Percentiles rank a stretch among this genome's conserved stretches.
Evolutionary conservation across 2,888 invertebrate species (phyloP).

Genomic region (Argynnis bischoffii): DNA sequence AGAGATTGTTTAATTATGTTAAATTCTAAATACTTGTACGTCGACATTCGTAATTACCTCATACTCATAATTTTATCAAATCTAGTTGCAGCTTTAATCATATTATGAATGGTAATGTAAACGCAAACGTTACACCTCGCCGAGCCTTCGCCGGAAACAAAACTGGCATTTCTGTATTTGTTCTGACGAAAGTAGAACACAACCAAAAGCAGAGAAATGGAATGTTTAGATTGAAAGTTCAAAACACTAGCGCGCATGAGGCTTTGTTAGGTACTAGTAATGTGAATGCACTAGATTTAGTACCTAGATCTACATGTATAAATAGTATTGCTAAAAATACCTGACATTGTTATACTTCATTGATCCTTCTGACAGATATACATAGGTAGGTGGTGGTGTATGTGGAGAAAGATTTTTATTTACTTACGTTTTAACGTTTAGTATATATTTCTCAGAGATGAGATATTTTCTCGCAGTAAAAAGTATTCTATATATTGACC

Average conservation of each 20-base stretch:
- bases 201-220: conserved; percentile 26
- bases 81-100: conserved; percentile 5
- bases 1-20: neutral
- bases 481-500: no score
- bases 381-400: no score
- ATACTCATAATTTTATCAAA: conserved; percentile 2
- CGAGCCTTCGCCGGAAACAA: conserved; percentile 20
- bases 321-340: neutral
- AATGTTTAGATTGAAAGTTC: conserved; percentile 30
- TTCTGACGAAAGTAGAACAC: conserved; percentile 29
- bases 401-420: no score
- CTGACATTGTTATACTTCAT: neutral
- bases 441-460: no score
- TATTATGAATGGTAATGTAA: neutral
- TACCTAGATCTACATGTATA: neutral
- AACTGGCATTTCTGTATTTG: conserved; percentile 18
- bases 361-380: no score
- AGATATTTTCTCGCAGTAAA: no score
- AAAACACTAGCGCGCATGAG: conserved; percentile 14
- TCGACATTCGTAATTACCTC: neutral
- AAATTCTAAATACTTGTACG: neutral
- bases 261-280: conserved; percentile 2
- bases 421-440: no score
- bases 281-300: neutral
- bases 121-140: conserved; percentile 4